Percentiles rank a stretch among this genome's conserved stretches.
These are phyloP conservation scores for Latrodectus hesperus DNA, from an alignment of 2,888 invertebrate species.

Conservation along the genomic window DNA sequence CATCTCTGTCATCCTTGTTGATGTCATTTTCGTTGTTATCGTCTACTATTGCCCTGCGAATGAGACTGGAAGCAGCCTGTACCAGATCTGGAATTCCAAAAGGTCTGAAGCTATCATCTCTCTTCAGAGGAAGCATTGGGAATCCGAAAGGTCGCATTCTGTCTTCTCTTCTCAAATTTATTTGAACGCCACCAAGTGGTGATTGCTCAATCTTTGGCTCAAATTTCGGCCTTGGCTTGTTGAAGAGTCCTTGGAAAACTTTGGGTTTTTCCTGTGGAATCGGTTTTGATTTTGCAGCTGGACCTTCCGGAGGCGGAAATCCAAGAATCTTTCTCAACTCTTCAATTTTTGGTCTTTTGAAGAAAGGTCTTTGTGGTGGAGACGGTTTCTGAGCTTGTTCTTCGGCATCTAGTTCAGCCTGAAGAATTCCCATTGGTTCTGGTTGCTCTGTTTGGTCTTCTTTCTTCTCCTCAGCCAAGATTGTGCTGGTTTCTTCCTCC, in stretches of 20 bases:
- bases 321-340: conserved; percentile 68
- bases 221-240: conserved; percentile 62
- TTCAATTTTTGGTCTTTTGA: conserved; percentile 67
- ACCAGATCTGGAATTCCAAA: conserved; percentile 64
- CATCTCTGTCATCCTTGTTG: conserved; percentile 50
- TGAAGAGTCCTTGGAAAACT: conserved; percentile 57
- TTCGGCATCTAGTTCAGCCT: conserved; percentile 52
- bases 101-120: conserved; percentile 52
- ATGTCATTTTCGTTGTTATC: conserved; percentile 64
- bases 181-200: conserved; percentile 47
- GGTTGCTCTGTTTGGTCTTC: conserved; percentile 62
- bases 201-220: conserved; percentile 61
- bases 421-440: conserved; percentile 59
- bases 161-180: conserved; percentile 61
- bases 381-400: conserved; percentile 48
- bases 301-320: conserved; percentile 59
- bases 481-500: neutral
- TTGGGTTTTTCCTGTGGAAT: conserved; percentile 67
- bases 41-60: conserved; percentile 64
- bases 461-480: conserved; percentile 22
- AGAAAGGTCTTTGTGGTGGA: conserved; percentile 51
- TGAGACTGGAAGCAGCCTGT: conserved; percentile 61
- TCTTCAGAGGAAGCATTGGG: conserved; percentile 55
- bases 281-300: conserved; percentile 49
- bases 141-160: conserved; percentile 63